A percentile compares a stretch with the other conserved stretches of the same genome.
Evolutionary conservation across 1,140 invertebrate species (phyloP).

Genomic region (Tetraneura akinire): DNA sequence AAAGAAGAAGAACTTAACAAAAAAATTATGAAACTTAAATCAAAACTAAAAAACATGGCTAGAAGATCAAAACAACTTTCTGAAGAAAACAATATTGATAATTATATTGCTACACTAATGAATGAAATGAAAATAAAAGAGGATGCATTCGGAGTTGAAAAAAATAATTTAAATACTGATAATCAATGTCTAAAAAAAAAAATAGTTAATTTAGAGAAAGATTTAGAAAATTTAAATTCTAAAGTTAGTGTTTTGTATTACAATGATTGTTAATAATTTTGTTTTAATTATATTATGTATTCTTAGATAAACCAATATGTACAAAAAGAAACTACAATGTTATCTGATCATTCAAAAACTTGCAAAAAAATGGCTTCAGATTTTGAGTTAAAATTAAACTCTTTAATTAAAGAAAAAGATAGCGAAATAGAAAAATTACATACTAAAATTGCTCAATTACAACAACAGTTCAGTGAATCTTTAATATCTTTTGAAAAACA

Average conservation of each 20-base stretch:
- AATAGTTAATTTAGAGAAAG: slow-evolving; percentile 27
- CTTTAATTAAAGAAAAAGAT: slow-evolving; percentile 22
- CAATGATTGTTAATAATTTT: neutral
- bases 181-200: slow-evolving; percentile 39
- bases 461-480: slow-evolving; percentile 42
- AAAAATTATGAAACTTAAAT: slow-evolving; percentile 33
- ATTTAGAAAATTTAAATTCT: slow-evolving; percentile 32
- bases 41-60: slow-evolving; percentile 31
- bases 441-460: slow-evolving; percentile 3
- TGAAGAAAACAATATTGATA: slow-evolving; percentile 47
- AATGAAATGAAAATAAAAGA: slow-evolving; percentile 44
- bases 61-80: slow-evolving; percentile 39
- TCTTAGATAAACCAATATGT: slow-evolving; percentile 16
- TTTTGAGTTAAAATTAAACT: slow-evolving; percentile 43
- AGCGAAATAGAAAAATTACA: slow-evolving; percentile 49
- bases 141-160: slow-evolving; percentile 32
- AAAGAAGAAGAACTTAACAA: slow-evolving; percentile 39
- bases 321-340: neutral
- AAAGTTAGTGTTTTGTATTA: slow-evolving; percentile 21
- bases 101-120: slow-evolving; percentile 38
- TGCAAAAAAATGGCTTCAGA: slow-evolving; percentile 31
- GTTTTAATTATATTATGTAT: neutral
- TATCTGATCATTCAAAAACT: slow-evolving; percentile 20
- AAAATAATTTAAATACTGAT: slow-evolving; percentile 29
- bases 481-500: slow-evolving; percentile 46